Evolutionary conservation across 2,797 vertebrate species (phyloP), one percentile per base, ranked within the genome.

Genomic region (Natrix natrix): DNA sequence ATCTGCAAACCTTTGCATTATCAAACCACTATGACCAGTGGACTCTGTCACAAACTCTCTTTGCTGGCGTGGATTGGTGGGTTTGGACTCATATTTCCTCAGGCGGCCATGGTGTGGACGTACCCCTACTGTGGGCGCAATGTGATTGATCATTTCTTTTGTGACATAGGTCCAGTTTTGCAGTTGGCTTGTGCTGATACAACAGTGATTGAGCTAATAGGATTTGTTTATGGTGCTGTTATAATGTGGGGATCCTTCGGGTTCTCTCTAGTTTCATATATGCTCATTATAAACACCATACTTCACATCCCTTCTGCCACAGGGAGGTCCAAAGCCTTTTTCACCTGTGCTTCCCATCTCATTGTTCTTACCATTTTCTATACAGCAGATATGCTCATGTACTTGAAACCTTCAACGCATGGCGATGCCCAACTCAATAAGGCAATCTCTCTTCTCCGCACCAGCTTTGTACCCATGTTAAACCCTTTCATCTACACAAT

Each of bases 401-500:
- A 95, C 1, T n/a, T 94, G 86, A 95, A 93, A 20, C 88, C 94
- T 24, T 93, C 94, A 59, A 94, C 94, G 16, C 96, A 92, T 2
- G 93, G 95, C 16, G 88, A 90, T 8, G 90, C 95, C 7, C 14
- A 20, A 37, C n/a, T 96, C 32, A 91, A 32, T 52, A 96, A 96
- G 90, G 69, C 69, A 1, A 90, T 95, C 3, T 89, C 94, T 54
- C 69, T 95, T 3, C 87, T 96, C 16, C 92, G 94, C 12, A 94
- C 94, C 1, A 95, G 94, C 37, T 63, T 95, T 56, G 86, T 94
- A 2, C 94, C 95, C 55, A 92, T 95, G 60, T 69, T 96, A 32
- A 96, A 93, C 14, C 93, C 94, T 22, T 96, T 95, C 74, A 94
- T 96, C 86, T 95, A 95, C 26, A 94, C 90, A 4, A 59, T 96